Base-by-base conservation (phyloP, 2,113 vertebrate genomes). In the Lathamus discolor region DNA sequence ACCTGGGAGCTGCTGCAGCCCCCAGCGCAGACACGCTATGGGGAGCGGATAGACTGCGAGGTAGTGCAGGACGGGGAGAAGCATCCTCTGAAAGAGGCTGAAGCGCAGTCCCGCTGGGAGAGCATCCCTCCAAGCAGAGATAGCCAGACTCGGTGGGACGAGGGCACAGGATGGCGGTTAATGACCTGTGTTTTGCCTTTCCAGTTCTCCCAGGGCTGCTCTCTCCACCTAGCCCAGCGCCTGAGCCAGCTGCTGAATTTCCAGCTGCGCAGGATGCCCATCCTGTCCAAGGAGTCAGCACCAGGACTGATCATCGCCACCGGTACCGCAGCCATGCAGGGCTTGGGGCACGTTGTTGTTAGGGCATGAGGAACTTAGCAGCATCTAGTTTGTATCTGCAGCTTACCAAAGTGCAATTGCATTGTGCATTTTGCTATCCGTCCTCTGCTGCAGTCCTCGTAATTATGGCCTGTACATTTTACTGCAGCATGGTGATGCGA, bases 1-100 rank as follows among this genome's bases (percentile, higher is more conserved):
- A 99, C 99, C 17, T 99, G 99, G 99, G 99, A 99, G 95, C 98
- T 98, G 93, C 98, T 99, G 62, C 98, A 98, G 98, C 98, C 99
- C 3, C 99, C 99, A 1, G 93, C 97, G 1, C 98, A 98, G 59
- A 99, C 99, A 5, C 98, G 82, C 69, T 98, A 99, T 5, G 99
- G 99, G 61, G 99, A 99, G 82, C 99, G 97, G 22, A 97, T 99
- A n/a, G 97, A 98, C 75, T 99, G 99, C 44, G 97, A 99, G 99
- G 99, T 99, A 98, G 27, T 7, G 7, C 0, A 1, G 59, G 3
- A 10, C 0, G 1, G 8, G 3, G 57, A 35, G n/a, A 59, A 24
- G 22, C 57, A 23, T 59, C 33, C 57, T 59, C 57, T 9, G 9
- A 7, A 69, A 41, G 37, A 29, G 33, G 24, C 6, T 35, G 61